Base-by-base conservation (phyloP, 2,888 invertebrate genomes). In the Pantelozetes paolii region DNA sequence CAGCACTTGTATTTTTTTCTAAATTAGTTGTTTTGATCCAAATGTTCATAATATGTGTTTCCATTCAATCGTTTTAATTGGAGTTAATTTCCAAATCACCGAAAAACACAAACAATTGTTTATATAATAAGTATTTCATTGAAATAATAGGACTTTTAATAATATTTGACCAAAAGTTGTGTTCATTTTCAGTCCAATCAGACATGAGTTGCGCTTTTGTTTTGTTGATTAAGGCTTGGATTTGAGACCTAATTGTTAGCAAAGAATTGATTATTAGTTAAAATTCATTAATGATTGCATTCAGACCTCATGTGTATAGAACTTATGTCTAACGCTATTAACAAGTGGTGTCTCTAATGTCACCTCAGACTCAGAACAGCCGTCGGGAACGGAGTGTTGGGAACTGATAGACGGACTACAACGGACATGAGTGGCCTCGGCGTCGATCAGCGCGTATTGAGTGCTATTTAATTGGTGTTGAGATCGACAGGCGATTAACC, bases 331-430 rank as follows among this genome's bases (percentile, higher is more conserved):
- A n/a, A 69, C 36, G 20, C 69, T 73, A 69, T 73, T 69, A 70
- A 73, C 69, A 13, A 73, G 69, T n/a, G 73, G 73, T 45, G 73
- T 70, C 48, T 73, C 73, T 50, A 73, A 69, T 32, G 73, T 69
- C 20, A 73, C 70, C 40, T 73, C 73, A 26, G 73, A 69, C 36
- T 73, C 73, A 6, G 73, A 73, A 48, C 73, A 73, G 23, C 73
- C 73, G 67, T 73, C 73, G 67, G 73, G 69, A 11, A 73, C 20
- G 15, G 54, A 54, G 20, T 45, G 45, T 18, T 45, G 45, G 1
- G 48, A 54, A 42, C 48, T 42, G 36, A 45, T 69, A 3, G 71
- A 48, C 18, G 71, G 59, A 57, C 59, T 54, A n/a, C 54, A 54
- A 9, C 54, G 20, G 26, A 30, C 32, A 28, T 18, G 32, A 40